Conservation (phyloP, 2,888 invertebrate species). For the Sceliomorpha sp. region DNA sequence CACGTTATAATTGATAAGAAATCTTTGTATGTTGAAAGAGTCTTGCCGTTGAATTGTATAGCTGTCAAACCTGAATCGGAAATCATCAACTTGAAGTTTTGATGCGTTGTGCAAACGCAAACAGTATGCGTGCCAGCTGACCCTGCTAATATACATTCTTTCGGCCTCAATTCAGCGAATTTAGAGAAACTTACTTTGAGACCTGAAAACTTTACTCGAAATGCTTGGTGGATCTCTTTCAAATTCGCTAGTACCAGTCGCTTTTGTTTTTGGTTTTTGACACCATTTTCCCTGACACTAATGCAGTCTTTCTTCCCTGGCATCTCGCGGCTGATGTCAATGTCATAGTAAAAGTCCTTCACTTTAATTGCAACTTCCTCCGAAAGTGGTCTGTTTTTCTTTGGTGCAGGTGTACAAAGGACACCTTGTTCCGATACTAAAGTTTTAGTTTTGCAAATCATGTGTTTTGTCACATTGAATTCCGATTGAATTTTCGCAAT, state of each 20-base stretch:
- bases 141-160: too few relatives aligned
- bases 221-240: too few relatives aligned
- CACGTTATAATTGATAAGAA: conserved; percentile 5
- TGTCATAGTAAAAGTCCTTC: conserved; percentile 10
- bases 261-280: conserved; percentile 17
- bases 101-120: too few relatives aligned
- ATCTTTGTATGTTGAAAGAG: conserved; percentile 5
- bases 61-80: too few relatives aligned
- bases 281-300: conserved; percentile 4
- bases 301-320: conserved; percentile 22
- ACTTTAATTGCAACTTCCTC: conserved; percentile 6
- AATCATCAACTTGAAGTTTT: too few relatives aligned
- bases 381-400: conserved; percentile 1
- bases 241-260: conserved; percentile 13
- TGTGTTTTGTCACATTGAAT: conserved; percentile 13
- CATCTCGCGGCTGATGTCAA: conserved; percentile 16
- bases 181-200: too few relatives aligned
- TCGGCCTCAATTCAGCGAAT: too few relatives aligned
- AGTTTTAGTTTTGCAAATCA: conserved; percentile 17
- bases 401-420: conserved; percentile 4
- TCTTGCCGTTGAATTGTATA: too few relatives aligned
- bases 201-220: too few relatives aligned
- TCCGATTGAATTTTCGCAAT: conserved; percentile 4
- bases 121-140: too few relatives aligned
- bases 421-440: conserved; percentile 16